Conservation (phyloP, 2,888 invertebrate species). For the Drosophila robusta region DNA sequence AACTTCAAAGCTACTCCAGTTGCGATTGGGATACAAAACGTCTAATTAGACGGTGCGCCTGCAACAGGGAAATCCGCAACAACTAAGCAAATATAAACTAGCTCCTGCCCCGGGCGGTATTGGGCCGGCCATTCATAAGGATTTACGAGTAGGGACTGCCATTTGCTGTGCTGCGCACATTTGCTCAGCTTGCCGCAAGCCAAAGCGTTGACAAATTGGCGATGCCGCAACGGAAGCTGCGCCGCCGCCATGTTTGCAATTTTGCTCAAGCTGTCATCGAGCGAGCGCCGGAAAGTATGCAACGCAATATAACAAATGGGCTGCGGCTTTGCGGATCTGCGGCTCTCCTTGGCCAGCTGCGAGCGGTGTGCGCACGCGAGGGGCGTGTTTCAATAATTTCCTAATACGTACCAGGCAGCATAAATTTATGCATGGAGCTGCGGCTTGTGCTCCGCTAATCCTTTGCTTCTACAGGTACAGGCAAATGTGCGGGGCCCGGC, state of each 20-base stretch:
- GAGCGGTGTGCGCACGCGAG: not conserved
- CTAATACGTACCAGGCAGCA: slow-evolving; percentile 52
- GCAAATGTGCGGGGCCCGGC: not conserved
- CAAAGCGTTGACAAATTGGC: slow-evolving; percentile 77
- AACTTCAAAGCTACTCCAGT: slow-evolving; percentile 44
- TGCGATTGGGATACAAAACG: slow-evolving; percentile 1
- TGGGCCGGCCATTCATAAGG: slow-evolving; percentile 58
- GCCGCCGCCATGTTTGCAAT: slow-evolving; percentile 69
- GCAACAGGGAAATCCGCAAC: slow-evolving; percentile 26
- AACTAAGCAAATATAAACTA: slow-evolving; percentile 33
- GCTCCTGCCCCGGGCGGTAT: not conserved
- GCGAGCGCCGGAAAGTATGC: slow-evolving; percentile 67
- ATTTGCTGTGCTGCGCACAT: slow-evolving; percentile 41
- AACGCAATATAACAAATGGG: slow-evolving; percentile 69
- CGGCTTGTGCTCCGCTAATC: slow-evolving; percentile 44
- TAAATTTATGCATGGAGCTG: slow-evolving; percentile 43
- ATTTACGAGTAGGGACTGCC: slow-evolving; percentile 67
- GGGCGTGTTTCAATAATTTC: slow-evolving; percentile 69
- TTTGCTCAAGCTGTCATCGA: slow-evolving; percentile 77
- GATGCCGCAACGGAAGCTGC: slow-evolving; percentile 34
- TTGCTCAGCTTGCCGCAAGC: slow-evolving; percentile 73
- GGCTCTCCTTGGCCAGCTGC: slow-evolving; percentile 2
- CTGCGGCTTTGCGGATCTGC: slow-evolving; percentile 56
- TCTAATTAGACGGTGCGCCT: slow-evolving; percentile 37
- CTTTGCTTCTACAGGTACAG: slow-evolving; percentile 32